Evolutionary conservation across 2,113 vertebrate genomes (phyloP).

Genomic region (Piprites chloris): DNA sequence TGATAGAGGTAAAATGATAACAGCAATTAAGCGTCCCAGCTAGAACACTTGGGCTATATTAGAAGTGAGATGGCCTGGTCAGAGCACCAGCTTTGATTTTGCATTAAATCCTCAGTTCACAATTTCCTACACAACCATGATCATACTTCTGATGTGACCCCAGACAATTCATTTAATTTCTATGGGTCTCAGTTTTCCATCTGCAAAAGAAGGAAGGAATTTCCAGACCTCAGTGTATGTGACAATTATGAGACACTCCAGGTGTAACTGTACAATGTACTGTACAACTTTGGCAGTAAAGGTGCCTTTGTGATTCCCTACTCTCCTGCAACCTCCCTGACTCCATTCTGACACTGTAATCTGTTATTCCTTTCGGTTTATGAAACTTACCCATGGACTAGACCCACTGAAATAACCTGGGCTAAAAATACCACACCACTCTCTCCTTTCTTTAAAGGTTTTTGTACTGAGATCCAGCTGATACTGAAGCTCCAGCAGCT

Average conservation of each 20-base stretch:
- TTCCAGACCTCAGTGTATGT: background rate
- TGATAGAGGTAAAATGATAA: background rate
- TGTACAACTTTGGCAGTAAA: background rate
- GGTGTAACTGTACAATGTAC: background rate
- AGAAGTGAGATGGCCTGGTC: background rate
- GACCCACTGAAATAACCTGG: background rate
- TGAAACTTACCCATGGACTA: background rate
- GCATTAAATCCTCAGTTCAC: background rate
- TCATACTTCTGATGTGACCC: background rate
- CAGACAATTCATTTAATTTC: background rate
- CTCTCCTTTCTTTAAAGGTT: background rate
- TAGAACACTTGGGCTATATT: background rate
- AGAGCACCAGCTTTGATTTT: background rate
- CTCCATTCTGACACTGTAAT: background rate
- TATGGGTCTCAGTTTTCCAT: background rate
- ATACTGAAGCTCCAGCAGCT: background rate
- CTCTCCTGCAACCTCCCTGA: background rate
- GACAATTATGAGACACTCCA: background rate
- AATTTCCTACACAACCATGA: background rate
- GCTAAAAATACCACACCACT: background rate
- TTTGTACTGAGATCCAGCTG: background rate
- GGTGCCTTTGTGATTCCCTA: background rate
- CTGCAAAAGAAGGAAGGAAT: background rate
- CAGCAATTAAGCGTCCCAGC: background rate
- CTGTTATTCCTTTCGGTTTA: background rate